Conservation (phyloP, 1,140 invertebrate genomes). For the Calosoma granatense region DNA sequence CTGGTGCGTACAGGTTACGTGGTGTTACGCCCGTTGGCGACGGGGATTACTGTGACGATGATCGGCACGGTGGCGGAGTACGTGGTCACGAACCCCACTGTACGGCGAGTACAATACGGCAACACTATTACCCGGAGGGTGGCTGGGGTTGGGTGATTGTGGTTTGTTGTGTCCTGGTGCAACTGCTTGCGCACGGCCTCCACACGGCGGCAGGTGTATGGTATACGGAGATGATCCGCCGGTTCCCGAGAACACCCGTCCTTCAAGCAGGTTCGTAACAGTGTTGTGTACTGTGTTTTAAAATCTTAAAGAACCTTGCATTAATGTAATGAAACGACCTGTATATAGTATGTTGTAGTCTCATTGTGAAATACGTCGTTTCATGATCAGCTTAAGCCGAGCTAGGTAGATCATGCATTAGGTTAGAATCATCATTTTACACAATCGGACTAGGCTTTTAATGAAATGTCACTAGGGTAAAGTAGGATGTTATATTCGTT, state of each 20-base stretch:
- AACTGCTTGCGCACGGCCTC: slow-evolving; percentile 46
- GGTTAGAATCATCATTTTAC: too few species aligned
- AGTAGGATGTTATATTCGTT: too few species aligned
- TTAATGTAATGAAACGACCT: too few species aligned
- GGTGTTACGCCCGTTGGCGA: neutral
- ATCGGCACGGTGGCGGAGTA: neutral
- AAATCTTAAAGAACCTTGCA: too few species aligned
- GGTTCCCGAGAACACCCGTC: neutral
- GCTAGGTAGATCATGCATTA: too few species aligned
- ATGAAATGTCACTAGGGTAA: too few species aligned
- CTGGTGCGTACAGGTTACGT: neutral
- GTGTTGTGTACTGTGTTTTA: too few species aligned
- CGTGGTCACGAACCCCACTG: neutral
- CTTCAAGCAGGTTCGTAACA: slow-evolving; percentile 12
- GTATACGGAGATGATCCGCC: slow-evolving; percentile 15
- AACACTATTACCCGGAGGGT: slow-evolving; percentile 57
- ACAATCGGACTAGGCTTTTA: too few species aligned
- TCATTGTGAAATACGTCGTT: too few species aligned
- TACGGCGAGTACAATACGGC: slow-evolving; percentile 35
- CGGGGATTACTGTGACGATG: neutral
- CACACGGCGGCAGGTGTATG: slow-evolving; percentile 43
- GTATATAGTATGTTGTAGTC: too few species aligned
- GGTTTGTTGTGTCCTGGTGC: slow-evolving; percentile 40
- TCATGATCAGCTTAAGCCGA: too few species aligned
- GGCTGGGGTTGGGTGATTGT: slow-evolving; percentile 57